These are phyloP conservation scores for Cynocephalus volans DNA, from an alignment of 2,113 vertebrate genomes.

Conservation along the genomic window DNA sequence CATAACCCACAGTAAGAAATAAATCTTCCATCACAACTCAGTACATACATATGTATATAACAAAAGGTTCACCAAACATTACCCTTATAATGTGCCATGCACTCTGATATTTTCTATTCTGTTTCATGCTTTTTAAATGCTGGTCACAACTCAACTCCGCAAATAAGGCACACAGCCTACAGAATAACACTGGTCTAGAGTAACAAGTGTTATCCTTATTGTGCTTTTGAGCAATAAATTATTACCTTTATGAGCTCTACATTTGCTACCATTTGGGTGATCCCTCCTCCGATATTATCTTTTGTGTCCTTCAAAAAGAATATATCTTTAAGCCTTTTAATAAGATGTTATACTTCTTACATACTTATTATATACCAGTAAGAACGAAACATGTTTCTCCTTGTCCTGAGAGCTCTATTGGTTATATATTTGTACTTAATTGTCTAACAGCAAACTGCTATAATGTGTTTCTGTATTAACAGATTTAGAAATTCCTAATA, in stretches of 20 bases:
- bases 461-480: constrained; percentile 46
- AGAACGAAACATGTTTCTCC: constrained; percentile 50
- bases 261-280: constrained; percentile 63
- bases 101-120: background rate
- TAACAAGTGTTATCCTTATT: constrained; percentile 60
- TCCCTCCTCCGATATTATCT: background rate
- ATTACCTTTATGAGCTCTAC: constrained; percentile 51
- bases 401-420: constrained; percentile 54
- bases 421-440: constrained; percentile 63
- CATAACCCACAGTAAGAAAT: constrained; percentile 21
- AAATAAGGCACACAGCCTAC: background rate
- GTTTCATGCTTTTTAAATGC: background rate
- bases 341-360: constrained; percentile 57
- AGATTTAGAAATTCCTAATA: constrained; percentile 56
- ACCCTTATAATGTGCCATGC: background rate
- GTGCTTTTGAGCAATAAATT: constrained; percentile 64
- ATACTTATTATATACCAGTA: constrained; percentile 18
- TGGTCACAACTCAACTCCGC: background rate
- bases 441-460: constrained; percentile 23
- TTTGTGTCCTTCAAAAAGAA: constrained; percentile 69
- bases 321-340: constrained; percentile 65
- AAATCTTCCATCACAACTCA: constrained; percentile 19
- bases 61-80: constrained; percentile 37
- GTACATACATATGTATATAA: background rate
- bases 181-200: constrained; percentile 27